Conservation (phyloP, 2,113 vertebrate species). For the Engraulis encrasicolus region DNA sequence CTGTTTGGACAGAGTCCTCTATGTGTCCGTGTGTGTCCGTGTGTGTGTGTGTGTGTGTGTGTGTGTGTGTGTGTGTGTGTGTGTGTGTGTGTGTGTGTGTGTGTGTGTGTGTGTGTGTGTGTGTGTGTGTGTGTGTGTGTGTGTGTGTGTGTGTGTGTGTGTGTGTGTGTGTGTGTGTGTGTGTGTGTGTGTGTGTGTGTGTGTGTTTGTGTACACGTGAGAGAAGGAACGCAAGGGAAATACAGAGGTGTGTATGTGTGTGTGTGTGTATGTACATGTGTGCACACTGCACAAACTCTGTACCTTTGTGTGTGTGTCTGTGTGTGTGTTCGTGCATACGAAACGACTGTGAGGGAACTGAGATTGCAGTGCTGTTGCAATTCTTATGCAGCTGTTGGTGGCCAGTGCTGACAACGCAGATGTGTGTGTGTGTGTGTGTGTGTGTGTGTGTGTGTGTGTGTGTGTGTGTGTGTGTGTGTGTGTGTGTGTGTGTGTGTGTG, state of each 20-base stretch:
- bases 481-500: not conserved
- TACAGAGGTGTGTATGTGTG: too few relatives aligned
- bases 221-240: too few relatives aligned
- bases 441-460: constrained; percentile 16
- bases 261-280: not conserved
- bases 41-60: not conserved
- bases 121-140: not conserved
- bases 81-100: not conserved
- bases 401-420: not conserved
- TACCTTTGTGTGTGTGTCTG: not conserved
- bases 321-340: not conserved
- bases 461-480: constrained; percentile 11
- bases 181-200: not conserved
- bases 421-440: constrained; percentile 18
- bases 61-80: not conserved
- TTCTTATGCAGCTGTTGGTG: not conserved
- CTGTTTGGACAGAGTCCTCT: constrained; percentile 1
- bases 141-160: too few relatives aligned
- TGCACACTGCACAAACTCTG: too few relatives aligned
- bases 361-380: constrained; percentile 12
- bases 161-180: too few relatives aligned
- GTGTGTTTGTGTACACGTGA: constrained; percentile 2
- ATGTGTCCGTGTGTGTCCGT: too few relatives aligned
- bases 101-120: constrained; percentile 17
- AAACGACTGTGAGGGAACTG: not conserved